Base-by-base conservation (phyloP, 2,797 vertebrate genomes). In the Mormyrops attenuatus region DNA sequence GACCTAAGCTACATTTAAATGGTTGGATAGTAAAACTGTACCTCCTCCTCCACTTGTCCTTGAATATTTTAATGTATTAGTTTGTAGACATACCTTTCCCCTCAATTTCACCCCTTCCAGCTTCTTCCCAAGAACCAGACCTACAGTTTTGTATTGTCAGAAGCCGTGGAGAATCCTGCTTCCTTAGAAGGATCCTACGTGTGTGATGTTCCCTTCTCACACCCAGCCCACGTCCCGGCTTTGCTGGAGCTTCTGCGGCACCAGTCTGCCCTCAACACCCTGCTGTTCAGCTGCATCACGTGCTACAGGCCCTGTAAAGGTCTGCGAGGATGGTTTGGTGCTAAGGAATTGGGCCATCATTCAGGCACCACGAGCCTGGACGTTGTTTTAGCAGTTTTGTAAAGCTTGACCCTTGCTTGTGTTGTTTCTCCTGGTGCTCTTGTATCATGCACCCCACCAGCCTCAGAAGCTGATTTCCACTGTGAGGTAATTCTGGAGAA, bases 401-500 rank as follows among this genome's bases (percentile, higher is more conserved):
- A 22, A 84, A 26, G n/a, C 44, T 13, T 15, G 20, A 82, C 7
- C 20, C 22, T 30, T 30, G 22, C 44, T 52, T 15, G 3, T n/a
- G 5, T 15, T n/a, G 22, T 11, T 85, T 30, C 11, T 30, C 44
- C 84, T 5, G 49, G n/a, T 85, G 82, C 82, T 15, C 49, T 30
- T 5, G n/a, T 84, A 22, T 26, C 9, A 50, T 15, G 82, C 86
- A 5, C 49, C 87, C 22, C 85, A 66, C 57, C 88, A 55, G 60
- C 87, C 97, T 97, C 92, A 91, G 89, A 89, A 3, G 91, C 88
- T n/a, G 92, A 94, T 85, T 93, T 95, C 90, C 93, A 95, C 91
- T 97, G 96, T n/a, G 97, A 98, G 93, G 94, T 98, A 88, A 91
- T 93, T n/a, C 96, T 95, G 1, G 93, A 96, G 92, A 95, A 92